phyloP scores from a whole-genome alignment of 2,113 vertebrate genomes.

The Corvus moneduloides region DNA sequence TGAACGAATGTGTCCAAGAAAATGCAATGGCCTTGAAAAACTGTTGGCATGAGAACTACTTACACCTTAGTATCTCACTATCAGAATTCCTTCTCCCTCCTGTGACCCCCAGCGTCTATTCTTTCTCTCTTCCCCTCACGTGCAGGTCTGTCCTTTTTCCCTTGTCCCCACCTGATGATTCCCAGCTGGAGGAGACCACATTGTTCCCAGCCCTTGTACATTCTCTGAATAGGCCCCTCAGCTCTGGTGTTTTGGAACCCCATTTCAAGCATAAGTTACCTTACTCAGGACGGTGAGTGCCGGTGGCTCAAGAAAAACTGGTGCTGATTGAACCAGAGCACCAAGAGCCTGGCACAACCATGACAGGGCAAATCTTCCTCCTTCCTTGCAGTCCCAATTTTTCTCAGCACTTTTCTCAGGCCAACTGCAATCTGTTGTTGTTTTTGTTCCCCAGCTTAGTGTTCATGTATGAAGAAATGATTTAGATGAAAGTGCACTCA shows the following conservation, averaged over 20 bases:
- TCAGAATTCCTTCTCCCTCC: background rate
- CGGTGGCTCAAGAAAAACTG: background rate
- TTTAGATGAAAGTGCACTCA: background rate
- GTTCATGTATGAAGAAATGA: accelerated
- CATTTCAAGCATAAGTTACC: background rate
- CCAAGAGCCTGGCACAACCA: background rate
- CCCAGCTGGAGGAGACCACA: background rate
- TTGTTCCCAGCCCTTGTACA: accelerated
- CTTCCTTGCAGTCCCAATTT: background rate
- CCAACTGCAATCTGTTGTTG: accelerated
- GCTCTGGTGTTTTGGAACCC: background rate
- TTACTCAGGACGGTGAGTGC: background rate
- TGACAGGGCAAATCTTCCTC: background rate
- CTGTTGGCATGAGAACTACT: background rate
- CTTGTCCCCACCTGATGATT: accelerated
- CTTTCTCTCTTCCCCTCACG: background rate
- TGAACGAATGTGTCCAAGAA: background rate
- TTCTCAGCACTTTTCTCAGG: background rate
- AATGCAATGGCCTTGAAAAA: background rate
- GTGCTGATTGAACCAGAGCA: background rate
- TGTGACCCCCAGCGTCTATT: background rate
- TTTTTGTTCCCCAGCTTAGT: background rate
- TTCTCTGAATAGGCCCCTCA: accelerated
- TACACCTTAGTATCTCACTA: background rate
- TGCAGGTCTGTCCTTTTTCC: background rate